phyloP scores from a whole-genome alignment of 2,888 invertebrate species.

The Protonemura montana region DNA sequence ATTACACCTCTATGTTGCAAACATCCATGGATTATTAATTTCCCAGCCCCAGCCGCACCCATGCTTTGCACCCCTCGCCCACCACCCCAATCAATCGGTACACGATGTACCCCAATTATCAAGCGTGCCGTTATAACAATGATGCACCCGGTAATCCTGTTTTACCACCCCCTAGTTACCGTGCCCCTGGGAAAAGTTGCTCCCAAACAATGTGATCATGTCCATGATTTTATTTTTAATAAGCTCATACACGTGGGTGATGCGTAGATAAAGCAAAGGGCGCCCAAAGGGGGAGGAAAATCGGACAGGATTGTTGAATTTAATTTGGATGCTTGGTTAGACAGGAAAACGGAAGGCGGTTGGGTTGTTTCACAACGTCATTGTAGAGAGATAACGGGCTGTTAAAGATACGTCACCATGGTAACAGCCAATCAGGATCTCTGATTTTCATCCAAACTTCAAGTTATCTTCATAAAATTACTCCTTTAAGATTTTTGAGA shows the following conservation, averaged over 20 bases:
- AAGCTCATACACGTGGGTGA: background rate
- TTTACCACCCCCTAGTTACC: conserved; percentile 2
- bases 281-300: background rate
- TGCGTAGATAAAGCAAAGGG: background rate
- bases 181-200: background rate
- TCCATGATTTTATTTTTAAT: background rate
- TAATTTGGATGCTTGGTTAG: background rate
- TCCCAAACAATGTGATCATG: background rate
- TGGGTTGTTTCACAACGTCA: background rate
- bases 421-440: too few species aligned
- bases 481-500: too few species aligned
- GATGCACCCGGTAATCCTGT: background rate
- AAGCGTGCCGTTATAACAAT: background rate
- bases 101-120: background rate
- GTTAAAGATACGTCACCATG: too few species aligned
- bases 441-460: too few species aligned
- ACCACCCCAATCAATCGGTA: background rate
- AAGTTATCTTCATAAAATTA: too few species aligned
- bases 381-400: too few species aligned
- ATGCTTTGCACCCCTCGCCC: background rate
- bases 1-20: too few species aligned
- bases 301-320: background rate
- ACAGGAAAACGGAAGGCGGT: background rate
- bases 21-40: background rate
- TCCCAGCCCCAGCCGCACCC: background rate